phyloP scores from a whole-genome alignment of 37 sponge, comb jelly and placozoan species.

The Dysidea cf. avara region DNA sequence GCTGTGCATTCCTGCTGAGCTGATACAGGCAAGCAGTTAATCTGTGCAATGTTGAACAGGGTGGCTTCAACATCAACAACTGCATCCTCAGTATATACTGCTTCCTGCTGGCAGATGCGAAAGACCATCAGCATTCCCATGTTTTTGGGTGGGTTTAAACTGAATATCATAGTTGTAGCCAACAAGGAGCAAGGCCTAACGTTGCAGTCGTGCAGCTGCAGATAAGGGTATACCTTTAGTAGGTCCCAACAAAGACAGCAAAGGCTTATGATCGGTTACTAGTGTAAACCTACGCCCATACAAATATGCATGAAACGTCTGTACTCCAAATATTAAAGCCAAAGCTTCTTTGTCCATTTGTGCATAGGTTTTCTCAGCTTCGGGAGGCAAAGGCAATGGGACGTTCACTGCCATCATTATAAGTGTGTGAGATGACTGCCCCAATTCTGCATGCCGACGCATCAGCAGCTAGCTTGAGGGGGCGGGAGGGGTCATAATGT shows the following conservation, averaged over 20 bases:
- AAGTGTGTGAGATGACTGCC: slow-evolving; percentile 7
- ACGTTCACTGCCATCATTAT: background rate
- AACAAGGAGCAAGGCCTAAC: background rate
- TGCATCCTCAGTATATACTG: no score
- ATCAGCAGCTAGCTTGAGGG: background rate
- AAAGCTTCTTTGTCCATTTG: no score
- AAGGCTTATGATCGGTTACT: slow-evolving; percentile 11
- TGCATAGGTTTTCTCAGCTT: no score
- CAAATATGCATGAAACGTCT: slow-evolving; percentile 10
- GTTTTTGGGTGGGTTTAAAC: no score
- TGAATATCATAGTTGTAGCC: no score
- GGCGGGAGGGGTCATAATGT: no score
- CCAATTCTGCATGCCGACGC: slow-evolving; percentile 15
- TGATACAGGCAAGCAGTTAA: no score
- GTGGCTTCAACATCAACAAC: no score
- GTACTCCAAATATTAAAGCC: background rate
- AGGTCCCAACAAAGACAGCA: slow-evolving; percentile 4
- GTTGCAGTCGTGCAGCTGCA: slow-evolving; percentile 13
- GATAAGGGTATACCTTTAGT: background rate
- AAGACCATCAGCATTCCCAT: no score
- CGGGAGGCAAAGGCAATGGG: background rate
- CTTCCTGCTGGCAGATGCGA: no score
- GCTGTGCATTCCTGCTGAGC: no score
- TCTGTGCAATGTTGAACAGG: no score
- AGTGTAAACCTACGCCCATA: slow-evolving; percentile 9